Conservation (phyloP, 2,113 vertebrate species). For the Boulengeromyrus knoepffleri region DNA sequence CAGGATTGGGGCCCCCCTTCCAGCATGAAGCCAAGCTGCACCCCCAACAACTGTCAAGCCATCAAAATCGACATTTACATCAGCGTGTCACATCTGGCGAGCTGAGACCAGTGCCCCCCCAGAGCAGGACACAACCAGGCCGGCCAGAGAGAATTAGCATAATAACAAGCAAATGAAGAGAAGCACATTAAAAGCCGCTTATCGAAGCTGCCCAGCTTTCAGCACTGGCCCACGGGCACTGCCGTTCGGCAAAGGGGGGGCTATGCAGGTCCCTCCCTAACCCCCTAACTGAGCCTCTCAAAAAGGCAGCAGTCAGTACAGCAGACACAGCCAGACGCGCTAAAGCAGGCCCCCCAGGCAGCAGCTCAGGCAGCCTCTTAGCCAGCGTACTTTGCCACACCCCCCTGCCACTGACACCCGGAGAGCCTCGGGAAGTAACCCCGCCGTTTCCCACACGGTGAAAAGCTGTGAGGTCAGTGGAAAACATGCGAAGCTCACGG, state of each 20-base stretch:
- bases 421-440: background rate
- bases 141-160: background rate
- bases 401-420: accelerated
- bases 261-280: background rate
- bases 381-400: no score
- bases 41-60: background rate
- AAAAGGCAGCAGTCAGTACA: background rate
- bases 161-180: background rate
- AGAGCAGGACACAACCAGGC: background rate
- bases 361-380: no score
- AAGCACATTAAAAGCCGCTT: background rate
- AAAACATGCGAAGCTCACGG: background rate
- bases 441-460: background rate
- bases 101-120: background rate
- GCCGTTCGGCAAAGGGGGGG: background rate
- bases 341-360: background rate
- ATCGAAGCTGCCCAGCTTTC: background rate
- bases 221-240: background rate
- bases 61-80: background rate
- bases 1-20: background rate
- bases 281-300: background rate
- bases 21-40: background rate
- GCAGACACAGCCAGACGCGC: background rate
- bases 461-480: background rate
- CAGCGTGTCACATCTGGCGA: background rate